These are phyloP conservation scores for Limulus polyphemus DNA, from an alignment of 2,888 invertebrate species.

Conservation along the genomic window DNA sequence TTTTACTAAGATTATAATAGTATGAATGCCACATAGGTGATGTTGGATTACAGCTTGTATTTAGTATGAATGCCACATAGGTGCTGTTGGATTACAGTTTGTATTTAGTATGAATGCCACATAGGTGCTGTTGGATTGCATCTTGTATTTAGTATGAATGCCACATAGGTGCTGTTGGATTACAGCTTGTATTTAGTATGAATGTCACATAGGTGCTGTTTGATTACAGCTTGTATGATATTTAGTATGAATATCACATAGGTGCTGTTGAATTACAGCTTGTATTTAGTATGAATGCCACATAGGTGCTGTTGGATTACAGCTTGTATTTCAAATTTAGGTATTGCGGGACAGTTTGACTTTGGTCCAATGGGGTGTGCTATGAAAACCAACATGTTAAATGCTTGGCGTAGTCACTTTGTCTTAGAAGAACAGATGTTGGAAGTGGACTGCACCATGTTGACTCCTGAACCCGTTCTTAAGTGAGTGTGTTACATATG, in stretches of 20 bases:
- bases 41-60: background rate
- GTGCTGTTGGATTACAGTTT: too few species aligned
- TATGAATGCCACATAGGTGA: too few species aligned
- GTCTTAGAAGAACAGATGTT: slow-evolving; percentile 96
- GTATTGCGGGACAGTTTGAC: slow-evolving; percentile 73
- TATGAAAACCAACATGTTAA: slow-evolving; percentile 84
- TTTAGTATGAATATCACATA: too few species aligned
- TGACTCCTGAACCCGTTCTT: slow-evolving; percentile 92
- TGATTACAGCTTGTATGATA: background rate
- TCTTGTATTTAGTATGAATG: too few species aligned
- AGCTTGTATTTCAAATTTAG: slow-evolving; percentile 30
- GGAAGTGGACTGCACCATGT: slow-evolving; percentile 93
- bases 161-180: too few species aligned
- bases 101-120: too few species aligned
- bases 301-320: too few species aligned
- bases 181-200: background rate
- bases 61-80: too few species aligned
- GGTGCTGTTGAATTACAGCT: too few species aligned
- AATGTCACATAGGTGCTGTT: too few species aligned
- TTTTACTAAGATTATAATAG: too few species aligned
- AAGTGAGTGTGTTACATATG: slow-evolving; percentile 44
- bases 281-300: background rate
- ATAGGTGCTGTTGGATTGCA: too few species aligned
- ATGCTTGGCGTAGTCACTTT: slow-evolving; percentile 88
- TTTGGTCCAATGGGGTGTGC: slow-evolving; percentile 99